A percentile compares a stretch with the other conserved stretches of the same genome.
phyloP scores from a whole-genome alignment of 2,797 vertebrate genomes.

The Hafferia zeledoni region DNA sequence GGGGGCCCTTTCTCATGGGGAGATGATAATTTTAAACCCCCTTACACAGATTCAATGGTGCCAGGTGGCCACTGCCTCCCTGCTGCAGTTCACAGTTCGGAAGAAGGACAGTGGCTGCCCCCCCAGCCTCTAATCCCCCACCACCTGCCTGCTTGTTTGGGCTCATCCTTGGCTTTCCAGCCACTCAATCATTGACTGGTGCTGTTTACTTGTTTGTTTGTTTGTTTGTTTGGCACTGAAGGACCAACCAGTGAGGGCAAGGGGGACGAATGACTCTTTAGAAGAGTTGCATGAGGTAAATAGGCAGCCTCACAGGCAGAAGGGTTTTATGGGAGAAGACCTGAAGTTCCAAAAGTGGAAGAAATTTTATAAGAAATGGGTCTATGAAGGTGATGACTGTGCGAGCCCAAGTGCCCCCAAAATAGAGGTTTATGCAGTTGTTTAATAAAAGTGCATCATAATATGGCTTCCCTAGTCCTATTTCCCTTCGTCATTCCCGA shows the following conservation, averaged over 20 bases:
- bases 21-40: rapidly evolving
- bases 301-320: no score
- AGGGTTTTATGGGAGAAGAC: no score
- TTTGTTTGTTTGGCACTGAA: not conserved
- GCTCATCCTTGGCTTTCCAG: rapidly evolving
- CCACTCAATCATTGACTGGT: rapidly evolving
- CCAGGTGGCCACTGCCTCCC: no score
- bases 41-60: not conserved
- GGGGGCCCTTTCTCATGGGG: rapidly evolving
- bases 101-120: not conserved
- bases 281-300: not conserved
- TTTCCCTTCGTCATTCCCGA: no score
- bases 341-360: no score
- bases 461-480: no score
- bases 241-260: rapidly evolving
- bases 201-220: not conserved
- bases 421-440: no score
- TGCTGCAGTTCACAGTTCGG: not conserved
- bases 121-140: rapidly evolving
- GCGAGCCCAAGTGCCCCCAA: no score
- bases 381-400: no score
- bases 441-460: no score
- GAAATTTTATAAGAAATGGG: no score
- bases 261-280: rapidly evolving
- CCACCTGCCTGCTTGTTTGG: no score